phyloP scores from a whole-genome alignment of 2,888 invertebrate species.

The Chrysomela aeneicollis region DNA sequence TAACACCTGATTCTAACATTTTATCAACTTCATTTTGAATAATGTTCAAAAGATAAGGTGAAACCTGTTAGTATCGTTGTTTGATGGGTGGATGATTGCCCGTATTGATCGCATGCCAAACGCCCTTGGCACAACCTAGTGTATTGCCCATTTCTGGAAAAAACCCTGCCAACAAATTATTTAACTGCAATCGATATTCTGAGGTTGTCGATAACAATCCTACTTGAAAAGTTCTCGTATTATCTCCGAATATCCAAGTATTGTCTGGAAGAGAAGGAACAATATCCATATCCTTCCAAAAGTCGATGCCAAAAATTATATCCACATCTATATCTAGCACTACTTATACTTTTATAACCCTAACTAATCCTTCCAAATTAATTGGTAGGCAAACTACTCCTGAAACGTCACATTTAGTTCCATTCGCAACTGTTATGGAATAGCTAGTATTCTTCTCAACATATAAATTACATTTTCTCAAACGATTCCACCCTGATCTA shows the following conservation, averaged over 20 bases:
- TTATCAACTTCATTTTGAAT: conserved; percentile 35
- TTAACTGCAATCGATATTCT: not conserved
- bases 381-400: conserved; percentile 24
- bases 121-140: conserved; percentile 26
- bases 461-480: conserved; percentile 14
- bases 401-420: conserved; percentile 16
- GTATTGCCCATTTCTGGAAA: conserved; percentile 10
- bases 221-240: not conserved
- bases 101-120: conserved; percentile 27
- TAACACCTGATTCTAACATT: conserved; percentile 34
- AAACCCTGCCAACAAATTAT: not conserved
- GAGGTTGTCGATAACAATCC: not conserved
- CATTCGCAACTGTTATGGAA: conserved; percentile 26
- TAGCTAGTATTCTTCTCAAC: not conserved
- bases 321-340: conserved; percentile 22
- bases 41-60: conserved; percentile 21
- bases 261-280: conserved; percentile 4
- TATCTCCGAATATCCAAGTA: conserved; percentile 8
- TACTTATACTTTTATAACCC: conserved; percentile 21
- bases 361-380: conserved; percentile 17
- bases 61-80: conserved; percentile 32
- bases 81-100: conserved; percentile 29
- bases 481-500: conserved; percentile 16
- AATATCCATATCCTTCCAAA: conserved; percentile 29
- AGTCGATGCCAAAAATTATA: conserved; percentile 27